Conservation (phyloP, 2,113 vertebrate genomes). For the Albula goreensis region DNA sequence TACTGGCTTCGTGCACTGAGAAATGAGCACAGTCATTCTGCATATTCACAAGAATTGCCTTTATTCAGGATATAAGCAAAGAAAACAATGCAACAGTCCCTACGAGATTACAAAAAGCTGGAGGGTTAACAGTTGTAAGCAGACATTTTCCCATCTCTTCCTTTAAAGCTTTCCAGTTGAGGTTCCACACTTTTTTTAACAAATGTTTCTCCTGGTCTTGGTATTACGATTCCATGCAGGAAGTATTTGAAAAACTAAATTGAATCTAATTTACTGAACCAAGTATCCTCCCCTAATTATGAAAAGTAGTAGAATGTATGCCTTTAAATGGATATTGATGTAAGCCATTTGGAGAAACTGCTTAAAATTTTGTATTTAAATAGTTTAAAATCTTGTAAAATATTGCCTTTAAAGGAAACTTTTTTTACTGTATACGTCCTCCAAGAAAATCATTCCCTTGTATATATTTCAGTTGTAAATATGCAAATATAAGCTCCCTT, state of each 20-base stretch:
- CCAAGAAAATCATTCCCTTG: background rate
- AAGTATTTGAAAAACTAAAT: too few relatives aligned
- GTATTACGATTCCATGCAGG: too few relatives aligned
- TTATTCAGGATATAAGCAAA: background rate
- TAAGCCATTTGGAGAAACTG: background rate
- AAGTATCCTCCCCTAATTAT: background rate
- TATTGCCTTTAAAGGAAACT: background rate
- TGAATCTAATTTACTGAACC: too few relatives aligned
- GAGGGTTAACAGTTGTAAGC: background rate
- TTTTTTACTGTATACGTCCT: background rate
- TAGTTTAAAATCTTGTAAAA: too few relatives aligned
- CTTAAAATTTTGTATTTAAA: background rate
- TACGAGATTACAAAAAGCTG: background rate
- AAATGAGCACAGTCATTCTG: background rate
- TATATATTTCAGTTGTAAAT: background rate
- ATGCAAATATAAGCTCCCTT: background rate
- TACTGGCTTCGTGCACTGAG: background rate
- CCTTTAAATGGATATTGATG: background rate
- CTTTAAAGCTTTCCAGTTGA: too few relatives aligned
- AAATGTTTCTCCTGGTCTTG: too few relatives aligned
- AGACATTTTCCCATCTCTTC: too few relatives aligned
- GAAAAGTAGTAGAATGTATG: background rate
- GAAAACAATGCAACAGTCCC: background rate
- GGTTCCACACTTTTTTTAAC: too few relatives aligned
- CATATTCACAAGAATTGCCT: background rate